Base-by-base conservation (phyloP, 2,888 invertebrate genomes). In the Caenorhabditis japonica region DNA sequence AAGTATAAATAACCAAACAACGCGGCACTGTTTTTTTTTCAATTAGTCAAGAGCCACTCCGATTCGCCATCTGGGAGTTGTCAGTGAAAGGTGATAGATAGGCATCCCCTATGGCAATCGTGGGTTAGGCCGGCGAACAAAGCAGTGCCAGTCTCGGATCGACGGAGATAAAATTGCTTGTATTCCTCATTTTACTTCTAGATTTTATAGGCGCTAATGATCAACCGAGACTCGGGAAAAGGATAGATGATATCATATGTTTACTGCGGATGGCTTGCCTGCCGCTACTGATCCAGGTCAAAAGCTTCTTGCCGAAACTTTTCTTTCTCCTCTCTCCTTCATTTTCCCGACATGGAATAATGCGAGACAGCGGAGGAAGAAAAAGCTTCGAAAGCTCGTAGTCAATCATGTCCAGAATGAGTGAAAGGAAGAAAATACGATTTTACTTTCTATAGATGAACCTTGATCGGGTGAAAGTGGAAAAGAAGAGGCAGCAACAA, bases 401-500 rank as follows among this genome's bases (percentile, higher is more conserved):
- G 68, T 58, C 52, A 59, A 53, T 58, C 58, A 39, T 46, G 52
- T 52, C 59, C 52, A 68, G 30, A 51, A 68, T 59, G 68, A 59
- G 59, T 59, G 68, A 68, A 68, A 68, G 66, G 49, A 30, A 30
- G 30, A 30, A 30, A 30, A 30, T 5, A 30, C 52, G 59, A 59
- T 60, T 60, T 53, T 59, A 69, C 59, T 69, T 59, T 60, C 60
- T 59, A 53, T 41, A 69, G 59, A 52, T 59, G 59, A 59, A 53
- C 68, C 60, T 69, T 59, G 68, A 59, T 69, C 53, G 53, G 59
- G 59, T 59, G 68, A 69, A 69, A 69, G 60, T 69, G 59, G 49
- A 44, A 15, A 58, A 64, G 64, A 38, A 53, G 52, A 38, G 47
- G 36, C 34, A 53, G 44, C 53, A 52, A 66, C 39, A 55, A 39